These are phyloP conservation scores for Phycodurus eques DNA, from an alignment of 2,113 vertebrate genomes.

Conservation along the genomic window DNA sequence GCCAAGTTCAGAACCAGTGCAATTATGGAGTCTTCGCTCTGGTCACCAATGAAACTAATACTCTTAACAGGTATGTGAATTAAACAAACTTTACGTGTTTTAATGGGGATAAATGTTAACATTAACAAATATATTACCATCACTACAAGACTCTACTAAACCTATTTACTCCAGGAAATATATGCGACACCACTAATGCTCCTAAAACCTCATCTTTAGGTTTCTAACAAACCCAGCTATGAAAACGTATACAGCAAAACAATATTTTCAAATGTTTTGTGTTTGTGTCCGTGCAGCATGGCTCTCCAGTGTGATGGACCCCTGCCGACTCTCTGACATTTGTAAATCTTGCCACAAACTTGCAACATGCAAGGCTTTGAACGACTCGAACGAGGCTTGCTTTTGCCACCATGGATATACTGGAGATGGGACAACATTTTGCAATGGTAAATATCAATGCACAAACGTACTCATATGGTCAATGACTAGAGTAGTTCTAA, in stretches of 20 bases:
- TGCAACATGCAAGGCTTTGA: slow-evolving; percentile 53
- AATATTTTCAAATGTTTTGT: slow-evolving; percentile 17
- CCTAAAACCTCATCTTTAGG: not conserved
- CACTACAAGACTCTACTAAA: not conserved
- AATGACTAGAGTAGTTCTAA: not conserved
- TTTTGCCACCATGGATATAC: slow-evolving; percentile 68
- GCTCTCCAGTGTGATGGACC: slow-evolving; percentile 71
- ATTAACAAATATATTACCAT: not conserved
- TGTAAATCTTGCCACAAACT: slow-evolving; percentile 63
- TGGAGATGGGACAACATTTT: slow-evolving; percentile 65
- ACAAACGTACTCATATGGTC: not conserved
- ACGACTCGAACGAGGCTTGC: slow-evolving; percentile 56
- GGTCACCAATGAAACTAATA: slow-evolving; percentile 75
- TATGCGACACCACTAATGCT: not conserved
- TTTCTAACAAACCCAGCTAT: not conserved
- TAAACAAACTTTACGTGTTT: not conserved
- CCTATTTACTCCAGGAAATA: not conserved
- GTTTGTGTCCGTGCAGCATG: slow-evolving; percentile 60
- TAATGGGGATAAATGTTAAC: not conserved
- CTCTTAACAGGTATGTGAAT: slow-evolving; percentile 75
- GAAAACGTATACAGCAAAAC: not conserved
- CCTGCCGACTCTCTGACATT: slow-evolving; percentile 61
- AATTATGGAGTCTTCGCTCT: slow-evolving; percentile 73
- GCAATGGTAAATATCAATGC: slow-evolving; percentile 61
- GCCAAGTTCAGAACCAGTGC: slow-evolving; percentile 46